Evolutionary conservation across 2,797 vertebrate species (phyloP).

Genomic region (Falco berigora): DNA sequence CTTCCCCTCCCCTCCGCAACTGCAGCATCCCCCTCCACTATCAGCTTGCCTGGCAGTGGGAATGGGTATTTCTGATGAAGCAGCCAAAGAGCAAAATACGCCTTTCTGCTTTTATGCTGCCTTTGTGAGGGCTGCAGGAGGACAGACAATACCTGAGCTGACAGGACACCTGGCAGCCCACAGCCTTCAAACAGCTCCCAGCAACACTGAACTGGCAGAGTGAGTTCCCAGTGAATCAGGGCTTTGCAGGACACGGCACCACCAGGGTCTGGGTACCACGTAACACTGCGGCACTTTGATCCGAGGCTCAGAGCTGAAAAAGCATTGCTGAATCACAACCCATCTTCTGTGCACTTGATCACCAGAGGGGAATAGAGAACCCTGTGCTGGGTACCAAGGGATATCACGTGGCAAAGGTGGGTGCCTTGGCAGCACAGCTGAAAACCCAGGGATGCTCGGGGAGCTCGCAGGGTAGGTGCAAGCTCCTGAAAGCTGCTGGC

Average conservation of each 20-base stretch:
- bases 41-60: background rate
- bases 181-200: background rate
- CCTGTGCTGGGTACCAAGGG: background rate
- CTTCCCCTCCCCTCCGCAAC: fast-evolving
- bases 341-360: fast-evolving
- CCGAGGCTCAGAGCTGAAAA: background rate
- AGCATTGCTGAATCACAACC: background rate
- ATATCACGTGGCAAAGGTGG: fast-evolving
- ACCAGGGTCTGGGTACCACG: fast-evolving
- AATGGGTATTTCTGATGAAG: background rate
- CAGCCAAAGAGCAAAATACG: background rate
- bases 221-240: background rate
- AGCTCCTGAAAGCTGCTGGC: background rate
- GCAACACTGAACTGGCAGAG: background rate
- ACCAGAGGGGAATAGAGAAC: background rate
- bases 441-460: background rate
- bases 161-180: background rate
- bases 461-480: background rate
- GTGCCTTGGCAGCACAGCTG: background rate
- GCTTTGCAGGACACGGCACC: background rate
- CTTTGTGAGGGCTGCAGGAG: background rate
- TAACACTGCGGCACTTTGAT: background rate
- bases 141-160: background rate
- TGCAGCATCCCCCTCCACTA: background rate
- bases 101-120: background rate